These are phyloP conservation scores for Rhinoraja longicauda DNA, from an alignment of 2,797 vertebrate species.

Conservation along the genomic window DNA sequence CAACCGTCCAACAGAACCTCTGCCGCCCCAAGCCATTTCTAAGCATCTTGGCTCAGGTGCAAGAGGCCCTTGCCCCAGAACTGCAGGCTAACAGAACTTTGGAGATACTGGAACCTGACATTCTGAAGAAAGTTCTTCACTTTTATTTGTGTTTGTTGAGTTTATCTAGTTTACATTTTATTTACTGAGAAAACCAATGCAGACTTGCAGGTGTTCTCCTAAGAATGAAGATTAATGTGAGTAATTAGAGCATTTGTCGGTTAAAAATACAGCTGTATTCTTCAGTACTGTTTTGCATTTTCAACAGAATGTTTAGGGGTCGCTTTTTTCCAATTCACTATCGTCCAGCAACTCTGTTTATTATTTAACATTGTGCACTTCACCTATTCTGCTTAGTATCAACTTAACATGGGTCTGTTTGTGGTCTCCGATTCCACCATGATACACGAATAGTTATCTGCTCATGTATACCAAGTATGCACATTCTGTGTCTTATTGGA, in stretches of 20 bases:
- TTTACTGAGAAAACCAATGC: constrained; percentile 43
- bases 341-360: constrained; percentile 33
- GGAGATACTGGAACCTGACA: not conserved
- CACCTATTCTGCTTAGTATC: constrained; percentile 39
- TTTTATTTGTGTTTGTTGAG: constrained; percentile 26
- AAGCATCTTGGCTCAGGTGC: constrained; percentile 12
- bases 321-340: constrained; percentile 34
- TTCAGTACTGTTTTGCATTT: constrained; percentile 39
- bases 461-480: not conserved
- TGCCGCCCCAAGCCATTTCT: constrained; percentile 27
- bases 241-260: constrained; percentile 44
- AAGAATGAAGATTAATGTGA: constrained; percentile 44
- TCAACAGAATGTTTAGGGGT: constrained; percentile 39
- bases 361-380: constrained; percentile 34
- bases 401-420: constrained; percentile 22
- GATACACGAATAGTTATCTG: not conserved
- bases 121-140: constrained; percentile 3
- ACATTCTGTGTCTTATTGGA: not conserved
- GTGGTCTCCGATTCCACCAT: not conserved
- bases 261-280: constrained; percentile 59
- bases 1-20: constrained; percentile 25
- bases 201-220: constrained; percentile 45
- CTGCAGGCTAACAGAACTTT: constrained; percentile 13
- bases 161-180: not conserved
- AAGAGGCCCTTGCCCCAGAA: constrained; percentile 13